These are phyloP conservation scores for Callipepla squamata DNA, from an alignment of 2,113 vertebrate genomes.

Conservation along the genomic window DNA sequence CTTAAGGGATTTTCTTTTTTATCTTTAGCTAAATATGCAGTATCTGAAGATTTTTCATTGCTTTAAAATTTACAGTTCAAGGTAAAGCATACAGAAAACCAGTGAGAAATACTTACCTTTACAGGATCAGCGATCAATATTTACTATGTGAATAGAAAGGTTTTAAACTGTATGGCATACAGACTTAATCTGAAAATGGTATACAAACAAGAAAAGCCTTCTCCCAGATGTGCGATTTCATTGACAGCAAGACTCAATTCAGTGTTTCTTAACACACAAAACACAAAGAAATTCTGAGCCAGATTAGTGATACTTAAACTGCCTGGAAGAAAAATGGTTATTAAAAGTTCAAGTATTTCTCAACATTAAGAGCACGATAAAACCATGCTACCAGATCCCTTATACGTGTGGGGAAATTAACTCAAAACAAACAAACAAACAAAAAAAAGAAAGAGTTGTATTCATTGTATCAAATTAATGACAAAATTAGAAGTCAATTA, in stretches of 20 bases:
- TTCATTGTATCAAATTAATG: neutral
- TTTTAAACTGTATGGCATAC: neutral
- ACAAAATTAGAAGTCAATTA: neutral
- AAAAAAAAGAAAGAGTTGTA: neutral
- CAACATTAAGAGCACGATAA: neutral
- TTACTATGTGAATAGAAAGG: neutral
- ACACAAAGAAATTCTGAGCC: neutral
- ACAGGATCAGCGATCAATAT: neutral
- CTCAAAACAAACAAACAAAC: neutral
- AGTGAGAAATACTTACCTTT: neutral
- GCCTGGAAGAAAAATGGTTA: constrained; percentile 3
- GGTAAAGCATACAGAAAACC: neutral
- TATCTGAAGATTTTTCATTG: neutral
- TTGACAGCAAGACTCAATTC: neutral
- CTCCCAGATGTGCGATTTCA: neutral
- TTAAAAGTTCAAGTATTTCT: neutral
- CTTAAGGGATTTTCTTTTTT: neutral
- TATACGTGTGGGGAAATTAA: neutral
- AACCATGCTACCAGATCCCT: neutral
- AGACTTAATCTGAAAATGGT: neutral
- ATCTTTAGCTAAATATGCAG: neutral
- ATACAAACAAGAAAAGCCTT: neutral
- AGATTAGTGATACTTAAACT: neutral
- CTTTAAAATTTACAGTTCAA: neutral
- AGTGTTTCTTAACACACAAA: neutral